Evolutionary conservation across 2,888 invertebrate species (phyloP).

Genomic region (Nysson spinosus): DNA sequence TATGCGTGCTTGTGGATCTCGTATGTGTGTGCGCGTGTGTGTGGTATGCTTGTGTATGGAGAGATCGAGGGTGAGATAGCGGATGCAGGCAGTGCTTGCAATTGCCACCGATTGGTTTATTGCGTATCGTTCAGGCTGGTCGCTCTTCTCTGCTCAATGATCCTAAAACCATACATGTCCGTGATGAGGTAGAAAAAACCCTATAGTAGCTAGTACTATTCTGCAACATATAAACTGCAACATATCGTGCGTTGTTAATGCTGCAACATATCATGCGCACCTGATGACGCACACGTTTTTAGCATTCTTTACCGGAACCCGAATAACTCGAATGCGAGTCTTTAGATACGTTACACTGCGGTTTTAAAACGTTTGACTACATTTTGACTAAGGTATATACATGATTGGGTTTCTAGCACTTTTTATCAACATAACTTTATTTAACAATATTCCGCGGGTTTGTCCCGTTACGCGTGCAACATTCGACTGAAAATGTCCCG

Average conservation of each 20-base stretch:
- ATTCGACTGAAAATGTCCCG: too few species aligned
- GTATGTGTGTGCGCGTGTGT: slow-evolving; percentile 11
- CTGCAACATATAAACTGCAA: slow-evolving; percentile 16
- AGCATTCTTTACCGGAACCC: too few species aligned
- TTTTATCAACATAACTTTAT: too few species aligned
- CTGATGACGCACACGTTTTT: slow-evolving; percentile 29
- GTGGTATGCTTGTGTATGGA: slow-evolving; percentile 11
- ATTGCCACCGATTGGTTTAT: slow-evolving; percentile 48
- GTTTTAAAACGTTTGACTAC: too few species aligned
- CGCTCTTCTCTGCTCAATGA: slow-evolving; percentile 52
- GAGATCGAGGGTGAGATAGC: slow-evolving; percentile 30
- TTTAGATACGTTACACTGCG: too few species aligned
- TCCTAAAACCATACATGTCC: slow-evolving; percentile 31
- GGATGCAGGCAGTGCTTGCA: slow-evolving; percentile 30
- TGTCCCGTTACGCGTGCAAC: too few species aligned
- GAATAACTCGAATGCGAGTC: too few species aligned
- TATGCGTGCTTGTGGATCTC: slow-evolving; percentile 4
- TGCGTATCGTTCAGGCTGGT: slow-evolving; percentile 37
- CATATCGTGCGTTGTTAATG: slow-evolving; percentile 30
- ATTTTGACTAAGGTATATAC: too few species aligned
- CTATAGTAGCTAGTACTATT: slow-evolving; percentile 9
- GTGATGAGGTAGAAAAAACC: slow-evolving; percentile 9
- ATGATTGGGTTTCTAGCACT: too few species aligned
- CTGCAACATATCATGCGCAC: too few species aligned
- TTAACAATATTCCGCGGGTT: too few species aligned